These are phyloP conservation scores for Climacteris rufus DNA, from an alignment of 2,113 vertebrate species.

Conservation along the genomic window DNA sequence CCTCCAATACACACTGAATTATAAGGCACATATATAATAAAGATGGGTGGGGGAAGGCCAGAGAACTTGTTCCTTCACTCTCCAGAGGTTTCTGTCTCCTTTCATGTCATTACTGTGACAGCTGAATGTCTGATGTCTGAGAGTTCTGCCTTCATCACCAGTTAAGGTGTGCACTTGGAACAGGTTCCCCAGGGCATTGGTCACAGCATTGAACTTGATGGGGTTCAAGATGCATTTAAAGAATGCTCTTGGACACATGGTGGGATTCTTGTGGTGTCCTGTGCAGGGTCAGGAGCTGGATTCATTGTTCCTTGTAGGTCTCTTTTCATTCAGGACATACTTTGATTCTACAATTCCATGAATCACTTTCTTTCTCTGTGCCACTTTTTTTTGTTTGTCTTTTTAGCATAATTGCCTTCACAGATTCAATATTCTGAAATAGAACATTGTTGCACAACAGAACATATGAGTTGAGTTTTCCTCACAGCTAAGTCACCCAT, in stretches of 20 bases:
- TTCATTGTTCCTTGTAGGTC: neutral
- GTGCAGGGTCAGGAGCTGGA: neutral
- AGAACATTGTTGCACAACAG: accelerated
- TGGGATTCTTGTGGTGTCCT: neutral
- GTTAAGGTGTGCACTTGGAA: no score
- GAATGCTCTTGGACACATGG: no score
- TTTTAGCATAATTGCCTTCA: neutral
- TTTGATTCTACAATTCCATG: neutral
- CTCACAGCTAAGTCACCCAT: neutral
- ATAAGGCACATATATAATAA: no score
- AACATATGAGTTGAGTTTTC: neutral
- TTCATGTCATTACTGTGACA: no score
- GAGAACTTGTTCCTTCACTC: no score
- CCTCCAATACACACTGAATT: no score
- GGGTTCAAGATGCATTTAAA: neutral
- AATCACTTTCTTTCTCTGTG: neutral
- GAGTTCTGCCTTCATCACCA: neutral
- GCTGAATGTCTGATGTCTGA: neutral
- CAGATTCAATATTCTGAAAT: neutral
- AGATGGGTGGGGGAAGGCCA: no score
- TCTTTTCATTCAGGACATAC: neutral
- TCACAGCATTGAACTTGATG: neutral
- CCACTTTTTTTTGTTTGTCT: neutral
- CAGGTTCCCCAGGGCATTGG: neutral
- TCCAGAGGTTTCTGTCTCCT: no score